Evolutionary conservation across 2,888 invertebrate genomes (phyloP).

Genomic region (Cyaniris semiargus): DNA sequence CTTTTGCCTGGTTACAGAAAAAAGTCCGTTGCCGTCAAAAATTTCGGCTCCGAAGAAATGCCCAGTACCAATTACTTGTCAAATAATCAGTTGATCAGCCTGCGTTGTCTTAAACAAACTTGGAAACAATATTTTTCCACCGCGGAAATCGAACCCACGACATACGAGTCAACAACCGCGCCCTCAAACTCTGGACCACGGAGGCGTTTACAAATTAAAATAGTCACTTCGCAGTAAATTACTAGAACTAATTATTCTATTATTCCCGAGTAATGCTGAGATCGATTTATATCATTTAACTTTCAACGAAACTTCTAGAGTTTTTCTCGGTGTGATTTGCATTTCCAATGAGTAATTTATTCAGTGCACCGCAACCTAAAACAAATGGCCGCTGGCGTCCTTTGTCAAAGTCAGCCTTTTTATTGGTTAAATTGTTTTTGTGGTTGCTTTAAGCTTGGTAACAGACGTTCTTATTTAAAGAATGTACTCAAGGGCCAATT

Average conservation of each 20-base stretch:
- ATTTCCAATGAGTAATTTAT: slow-evolving; percentile 30
- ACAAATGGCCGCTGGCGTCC: slow-evolving; percentile 17
- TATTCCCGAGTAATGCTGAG: not conserved
- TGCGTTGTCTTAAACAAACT: too few relatives aligned
- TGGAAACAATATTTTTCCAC: too few relatives aligned
- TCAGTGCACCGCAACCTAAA: slow-evolving; percentile 26
- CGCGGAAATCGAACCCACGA: too few relatives aligned
- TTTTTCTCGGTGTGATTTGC: slow-evolving; percentile 20
- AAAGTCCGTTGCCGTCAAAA: too few relatives aligned
- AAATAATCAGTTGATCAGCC: too few relatives aligned
- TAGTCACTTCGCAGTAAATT: not conserved
- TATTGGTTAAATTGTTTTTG: slow-evolving; percentile 26
- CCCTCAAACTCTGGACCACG: not conserved
- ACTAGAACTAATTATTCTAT: not conserved
- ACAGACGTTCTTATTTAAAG: not conserved
- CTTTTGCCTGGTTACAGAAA: too few relatives aligned
- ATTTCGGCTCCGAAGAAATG: too few relatives aligned
- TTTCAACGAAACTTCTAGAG: not conserved
- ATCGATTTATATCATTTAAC: slow-evolving; percentile 9
- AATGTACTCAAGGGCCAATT: not conserved
- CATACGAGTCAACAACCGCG: not conserved
- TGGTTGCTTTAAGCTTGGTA: not conserved
- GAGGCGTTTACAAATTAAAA: not conserved
- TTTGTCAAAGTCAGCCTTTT: slow-evolving; percentile 29
- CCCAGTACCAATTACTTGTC: too few relatives aligned